Conservation (phyloP, 2,113 vertebrate genomes). For the Urocitellus parryii region DNA sequence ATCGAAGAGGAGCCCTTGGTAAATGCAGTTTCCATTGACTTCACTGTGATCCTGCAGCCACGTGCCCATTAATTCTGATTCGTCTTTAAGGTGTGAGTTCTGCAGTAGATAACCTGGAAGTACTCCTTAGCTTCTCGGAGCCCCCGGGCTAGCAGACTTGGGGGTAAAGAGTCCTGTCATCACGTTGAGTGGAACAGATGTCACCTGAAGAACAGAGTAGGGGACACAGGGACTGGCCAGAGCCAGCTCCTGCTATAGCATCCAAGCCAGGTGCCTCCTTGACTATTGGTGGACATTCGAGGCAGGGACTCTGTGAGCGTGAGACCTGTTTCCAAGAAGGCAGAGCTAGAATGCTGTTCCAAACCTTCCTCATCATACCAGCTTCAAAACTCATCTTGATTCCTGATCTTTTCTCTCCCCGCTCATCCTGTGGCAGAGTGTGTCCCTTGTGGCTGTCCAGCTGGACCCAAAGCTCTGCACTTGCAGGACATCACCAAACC, state of each 20-base stretch:
- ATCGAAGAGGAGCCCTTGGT: neutral
- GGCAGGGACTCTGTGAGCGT: neutral
- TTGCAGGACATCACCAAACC: neutral
- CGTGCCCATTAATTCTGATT: neutral
- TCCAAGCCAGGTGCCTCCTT: neutral
- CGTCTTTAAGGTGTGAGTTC: neutral
- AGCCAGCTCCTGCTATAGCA: neutral
- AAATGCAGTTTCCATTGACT: neutral
- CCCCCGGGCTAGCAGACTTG: neutral
- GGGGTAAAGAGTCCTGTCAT: neutral
- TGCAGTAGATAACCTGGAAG: neutral
- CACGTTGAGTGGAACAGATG: accelerated
- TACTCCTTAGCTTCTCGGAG: neutral
- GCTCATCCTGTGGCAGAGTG: accelerated
- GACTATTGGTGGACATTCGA: accelerated
- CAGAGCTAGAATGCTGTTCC: neutral
- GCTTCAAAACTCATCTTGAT: neutral
- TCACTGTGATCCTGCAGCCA: neutral
- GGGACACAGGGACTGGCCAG: accelerated
- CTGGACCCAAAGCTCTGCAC: neutral
- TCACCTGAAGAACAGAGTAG: neutral
- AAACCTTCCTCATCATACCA: accelerated
- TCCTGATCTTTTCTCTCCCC: neutral
- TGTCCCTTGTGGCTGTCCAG: neutral
- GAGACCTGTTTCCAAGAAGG: neutral